phyloP scores from a whole-genome alignment of 1,140 invertebrate species.

The Papilio machaon region DNA sequence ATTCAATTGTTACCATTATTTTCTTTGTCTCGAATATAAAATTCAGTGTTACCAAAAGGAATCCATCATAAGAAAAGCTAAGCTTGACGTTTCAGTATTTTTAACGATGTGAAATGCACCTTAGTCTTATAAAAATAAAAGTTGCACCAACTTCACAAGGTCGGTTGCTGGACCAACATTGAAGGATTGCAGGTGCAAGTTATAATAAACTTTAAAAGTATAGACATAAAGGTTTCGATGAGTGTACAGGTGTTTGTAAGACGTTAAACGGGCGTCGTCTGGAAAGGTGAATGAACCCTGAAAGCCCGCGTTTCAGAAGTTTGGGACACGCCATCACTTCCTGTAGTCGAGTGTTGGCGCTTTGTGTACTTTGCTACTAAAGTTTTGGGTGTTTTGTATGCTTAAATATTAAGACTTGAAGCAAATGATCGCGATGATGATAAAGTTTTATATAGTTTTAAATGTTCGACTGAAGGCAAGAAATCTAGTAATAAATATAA shows the following conservation, averaged over 20 bases:
- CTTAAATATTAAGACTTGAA: constrained; percentile 13
- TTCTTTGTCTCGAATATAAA: constrained; percentile 30
- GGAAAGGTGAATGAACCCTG: constrained; percentile 67
- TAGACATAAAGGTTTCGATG: constrained; percentile 49
- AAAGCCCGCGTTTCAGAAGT: constrained; percentile 71
- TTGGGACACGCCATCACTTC: constrained; percentile 72
- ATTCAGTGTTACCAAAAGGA: constrained; percentile 52
- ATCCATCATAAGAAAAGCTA: constrained; percentile 55
- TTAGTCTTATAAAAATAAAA: constrained; percentile 54
- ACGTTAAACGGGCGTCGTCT: constrained; percentile 49
- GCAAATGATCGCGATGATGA: background rate
- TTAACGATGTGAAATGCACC: constrained; percentile 56
- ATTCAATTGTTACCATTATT: constrained; percentile 23
- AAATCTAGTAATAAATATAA: too few relatives aligned
- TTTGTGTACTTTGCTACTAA: constrained; percentile 46
- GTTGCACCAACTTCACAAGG: constrained; percentile 50
- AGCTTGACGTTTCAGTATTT: constrained; percentile 42
- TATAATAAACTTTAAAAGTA: constrained; percentile 53
- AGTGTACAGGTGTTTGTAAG: constrained; percentile 53
- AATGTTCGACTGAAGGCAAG: background rate
- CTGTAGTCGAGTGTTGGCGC: constrained; percentile 57
- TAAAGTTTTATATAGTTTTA: background rate
- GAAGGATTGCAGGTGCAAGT: constrained; percentile 35
- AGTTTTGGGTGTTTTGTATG: constrained; percentile 26
- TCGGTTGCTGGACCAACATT: constrained; percentile 52